These are phyloP conservation scores for Nesometra sesokonis DNA, from an alignment of 35 echinoderm and acorn worm genomes.

Conservation along the genomic window DNA sequence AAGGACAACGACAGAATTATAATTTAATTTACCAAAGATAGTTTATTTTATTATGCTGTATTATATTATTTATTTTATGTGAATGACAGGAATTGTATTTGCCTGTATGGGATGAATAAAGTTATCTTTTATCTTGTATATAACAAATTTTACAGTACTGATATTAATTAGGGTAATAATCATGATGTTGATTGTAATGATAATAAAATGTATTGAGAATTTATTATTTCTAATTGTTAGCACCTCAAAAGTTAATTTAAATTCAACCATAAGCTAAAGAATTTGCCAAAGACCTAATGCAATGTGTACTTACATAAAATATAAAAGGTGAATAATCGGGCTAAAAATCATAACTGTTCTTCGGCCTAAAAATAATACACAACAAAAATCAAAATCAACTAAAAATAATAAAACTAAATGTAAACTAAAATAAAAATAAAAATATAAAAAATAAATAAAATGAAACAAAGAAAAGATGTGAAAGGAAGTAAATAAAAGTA, in stretches of 20 bases:
- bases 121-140: too few relatives aligned
- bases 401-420: neutral
- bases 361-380: neutral
- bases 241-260: neutral
- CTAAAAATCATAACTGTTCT: neutral
- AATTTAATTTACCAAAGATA: too few relatives aligned
- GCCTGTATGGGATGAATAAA: too few relatives aligned
- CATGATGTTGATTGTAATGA: too few relatives aligned
- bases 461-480: neutral
- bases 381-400: neutral
- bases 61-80: too few relatives aligned
- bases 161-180: too few relatives aligned
- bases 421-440: neutral
- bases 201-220: too few relatives aligned
- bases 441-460: neutral
- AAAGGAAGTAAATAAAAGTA: too few relatives aligned
- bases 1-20: too few relatives aligned
- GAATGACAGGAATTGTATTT: too few relatives aligned
- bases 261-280: neutral
- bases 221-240: neutral
- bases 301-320: neutral
- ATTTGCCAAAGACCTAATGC: neutral
- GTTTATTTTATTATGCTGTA: too few relatives aligned
- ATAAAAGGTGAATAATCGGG: neutral
- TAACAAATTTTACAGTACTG: too few relatives aligned